phyloP scores from a whole-genome alignment of 2,888 invertebrate genomes.

The Amphipoea lucens region DNA sequence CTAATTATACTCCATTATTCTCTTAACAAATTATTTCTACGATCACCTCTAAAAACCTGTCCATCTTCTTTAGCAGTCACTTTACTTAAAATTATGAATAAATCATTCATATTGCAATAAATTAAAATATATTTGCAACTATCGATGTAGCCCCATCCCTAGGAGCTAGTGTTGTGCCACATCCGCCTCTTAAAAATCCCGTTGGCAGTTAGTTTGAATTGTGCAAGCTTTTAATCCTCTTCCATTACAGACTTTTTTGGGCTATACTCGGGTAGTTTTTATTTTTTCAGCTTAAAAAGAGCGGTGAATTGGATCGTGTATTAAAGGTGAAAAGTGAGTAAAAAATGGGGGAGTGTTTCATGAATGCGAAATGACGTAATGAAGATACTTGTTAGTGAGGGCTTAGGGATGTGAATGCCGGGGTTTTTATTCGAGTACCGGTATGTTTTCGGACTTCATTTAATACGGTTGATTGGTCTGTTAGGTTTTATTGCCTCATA shows the following conservation, averaged over 20 bases:
- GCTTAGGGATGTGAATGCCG: slow-evolving; percentile 26
- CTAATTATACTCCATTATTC: neutral
- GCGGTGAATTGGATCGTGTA: slow-evolving; percentile 42
- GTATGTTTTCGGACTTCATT: slow-evolving; percentile 38
- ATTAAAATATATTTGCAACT: slow-evolving; percentile 3
- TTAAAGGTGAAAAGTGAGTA: slow-evolving; percentile 45
- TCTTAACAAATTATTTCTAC: neutral
- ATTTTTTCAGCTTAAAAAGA: slow-evolving; percentile 36
- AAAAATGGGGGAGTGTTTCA: slow-evolving; percentile 40
- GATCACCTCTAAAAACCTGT: neutral
- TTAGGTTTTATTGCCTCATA: slow-evolving; percentile 20
- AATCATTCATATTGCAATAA: slow-evolving; percentile 13
- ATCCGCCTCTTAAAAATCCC: slow-evolving; percentile 68
- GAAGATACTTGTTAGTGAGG: slow-evolving; percentile 48
- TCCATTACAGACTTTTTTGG: slow-evolving; percentile 62
- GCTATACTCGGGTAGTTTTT: slow-evolving; percentile 38
- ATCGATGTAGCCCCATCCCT: slow-evolving; percentile 16
- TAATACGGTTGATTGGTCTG: slow-evolving; percentile 32
- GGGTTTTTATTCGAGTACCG: slow-evolving; percentile 22
- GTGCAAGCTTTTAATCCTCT: slow-evolving; percentile 75
- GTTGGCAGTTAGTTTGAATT: slow-evolving; percentile 72
- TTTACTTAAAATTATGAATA: slow-evolving; percentile 23
- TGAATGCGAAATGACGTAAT: slow-evolving; percentile 52
- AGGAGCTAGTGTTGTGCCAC: slow-evolving; percentile 53
- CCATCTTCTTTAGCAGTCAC: neutral